A percentile compares a stretch with the other conserved stretches of the same genome.
Conservation (phyloP, 92 coral and sea anemone genomes). For the Pocillopora grandis region DNA sequence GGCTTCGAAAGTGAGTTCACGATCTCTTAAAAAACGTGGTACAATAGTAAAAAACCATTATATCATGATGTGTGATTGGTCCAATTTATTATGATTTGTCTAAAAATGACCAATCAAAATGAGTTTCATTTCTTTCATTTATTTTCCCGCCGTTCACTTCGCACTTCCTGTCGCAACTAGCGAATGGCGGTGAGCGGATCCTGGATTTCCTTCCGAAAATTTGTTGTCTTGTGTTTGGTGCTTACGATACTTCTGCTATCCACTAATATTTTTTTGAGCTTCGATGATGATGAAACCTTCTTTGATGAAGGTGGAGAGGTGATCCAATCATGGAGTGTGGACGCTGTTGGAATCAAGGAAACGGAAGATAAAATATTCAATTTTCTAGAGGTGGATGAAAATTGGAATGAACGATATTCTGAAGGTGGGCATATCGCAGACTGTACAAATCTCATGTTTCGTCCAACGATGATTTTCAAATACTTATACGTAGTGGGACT, state of each 20-base stretch:
- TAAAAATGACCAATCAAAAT: slow-evolving; percentile 22
- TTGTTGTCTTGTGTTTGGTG: background rate
- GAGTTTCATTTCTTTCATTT: background rate
- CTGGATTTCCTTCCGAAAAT: background rate
- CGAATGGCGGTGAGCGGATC: slow-evolving; percentile 6
- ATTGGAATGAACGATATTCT: slow-evolving; percentile 72
- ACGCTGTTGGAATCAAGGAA: slow-evolving; percentile 13
- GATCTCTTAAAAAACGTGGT: slow-evolving; percentile 38
- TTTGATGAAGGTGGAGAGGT: background rate
- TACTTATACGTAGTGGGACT: no score
- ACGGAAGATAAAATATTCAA: slow-evolving; percentile 14
- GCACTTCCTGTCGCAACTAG: background rate
- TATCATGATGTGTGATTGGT: slow-evolving; percentile 21
- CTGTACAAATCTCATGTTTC: no score
- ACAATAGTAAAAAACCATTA: slow-evolving; percentile 17
- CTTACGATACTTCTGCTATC: background rate
- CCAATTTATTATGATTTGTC: background rate
- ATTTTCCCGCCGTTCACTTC: slow-evolving; percentile 45
- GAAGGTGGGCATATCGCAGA: slow-evolving; percentile 60
- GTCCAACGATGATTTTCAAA: no score
- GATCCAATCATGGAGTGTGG: background rate
- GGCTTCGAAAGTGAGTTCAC: slow-evolving; percentile 2
- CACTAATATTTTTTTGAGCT: slow-evolving; percentile 6
- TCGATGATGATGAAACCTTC: background rate
- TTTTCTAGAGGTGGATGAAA: slow-evolving; percentile 61